Evolutionary conservation across 2,888 invertebrate species (phyloP).

Genomic region (Tiliacea citrago): DNA sequence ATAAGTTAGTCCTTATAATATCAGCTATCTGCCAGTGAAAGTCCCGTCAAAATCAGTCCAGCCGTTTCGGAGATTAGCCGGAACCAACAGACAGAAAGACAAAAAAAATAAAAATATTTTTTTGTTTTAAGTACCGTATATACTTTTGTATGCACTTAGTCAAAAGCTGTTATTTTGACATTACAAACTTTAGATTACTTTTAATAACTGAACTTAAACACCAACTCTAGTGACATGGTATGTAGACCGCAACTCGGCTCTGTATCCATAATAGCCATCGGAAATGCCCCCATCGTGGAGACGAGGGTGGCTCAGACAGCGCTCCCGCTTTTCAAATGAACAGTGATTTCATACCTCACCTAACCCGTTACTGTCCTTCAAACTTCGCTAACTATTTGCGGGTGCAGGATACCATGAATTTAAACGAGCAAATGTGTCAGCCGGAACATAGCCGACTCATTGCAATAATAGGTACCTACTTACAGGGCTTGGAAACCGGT

Average conservation of each 20-base stretch:
- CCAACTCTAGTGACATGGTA: slow-evolving; percentile 1
- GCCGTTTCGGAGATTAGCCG: no score
- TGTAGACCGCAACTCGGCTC: slow-evolving; percentile 16
- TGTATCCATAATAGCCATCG: slow-evolving; percentile 51
- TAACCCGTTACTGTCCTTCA: slow-evolving; percentile 72
- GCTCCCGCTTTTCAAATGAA: slow-evolving; percentile 69
- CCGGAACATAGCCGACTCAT: slow-evolving; percentile 34
- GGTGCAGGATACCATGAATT: slow-evolving; percentile 63
- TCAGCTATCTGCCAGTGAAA: no score
- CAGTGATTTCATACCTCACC: slow-evolving; percentile 73
- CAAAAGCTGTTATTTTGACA: no score
- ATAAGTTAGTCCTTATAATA: no score
- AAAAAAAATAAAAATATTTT: no score
- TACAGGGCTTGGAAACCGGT: no score
- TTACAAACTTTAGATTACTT: background rate
- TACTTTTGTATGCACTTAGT: no score
- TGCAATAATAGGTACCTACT: slow-evolving; percentile 22
- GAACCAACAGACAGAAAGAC: no score
- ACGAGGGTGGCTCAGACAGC: slow-evolving; percentile 62
- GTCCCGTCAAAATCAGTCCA: no score
- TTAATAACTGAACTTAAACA: slow-evolving; percentile 19
- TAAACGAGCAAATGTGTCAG: slow-evolving; percentile 62
- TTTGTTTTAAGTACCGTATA: no score
- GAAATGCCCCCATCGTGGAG: slow-evolving; percentile 57
- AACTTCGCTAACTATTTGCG: slow-evolving; percentile 72